Conservation (phyloP, 2,888 invertebrate species). For the Pogonocherus hispidulus region DNA sequence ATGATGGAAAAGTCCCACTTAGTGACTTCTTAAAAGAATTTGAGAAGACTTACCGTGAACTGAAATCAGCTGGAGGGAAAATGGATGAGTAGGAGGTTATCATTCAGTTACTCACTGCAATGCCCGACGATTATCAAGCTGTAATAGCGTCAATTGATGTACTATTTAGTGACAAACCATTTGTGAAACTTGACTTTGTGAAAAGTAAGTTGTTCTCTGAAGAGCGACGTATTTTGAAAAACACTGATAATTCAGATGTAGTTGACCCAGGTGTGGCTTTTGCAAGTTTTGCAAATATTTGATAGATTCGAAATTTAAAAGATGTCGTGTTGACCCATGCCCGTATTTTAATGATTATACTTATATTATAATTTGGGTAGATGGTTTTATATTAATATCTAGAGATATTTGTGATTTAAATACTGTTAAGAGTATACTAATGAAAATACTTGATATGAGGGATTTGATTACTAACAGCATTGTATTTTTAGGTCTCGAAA, state of each 20-base stretch:
- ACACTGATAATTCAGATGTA: no score
- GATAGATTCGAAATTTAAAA: background rate
- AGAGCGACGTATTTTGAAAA: no score
- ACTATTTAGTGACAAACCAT: conserved; percentile 14
- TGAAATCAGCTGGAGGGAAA: background rate
- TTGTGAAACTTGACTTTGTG: background rate
- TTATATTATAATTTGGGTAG: background rate
- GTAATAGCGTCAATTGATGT: conserved; percentile 23
- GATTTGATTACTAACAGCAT: background rate
- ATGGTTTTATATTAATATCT: background rate
- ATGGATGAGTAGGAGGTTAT: conserved; percentile 24
- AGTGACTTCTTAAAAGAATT: background rate
- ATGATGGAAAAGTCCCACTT: background rate
- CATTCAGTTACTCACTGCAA: conserved; percentile 16
- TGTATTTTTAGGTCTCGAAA: background rate
- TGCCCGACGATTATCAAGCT: conserved; percentile 20
- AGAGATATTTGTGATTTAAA: background rate
- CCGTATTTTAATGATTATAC: background rate
- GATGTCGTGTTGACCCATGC: background rate
- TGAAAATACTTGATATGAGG: background rate
- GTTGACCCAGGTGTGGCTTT: no score
- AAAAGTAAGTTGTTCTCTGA: no score
- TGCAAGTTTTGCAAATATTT: background rate
- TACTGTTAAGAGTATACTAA: background rate
- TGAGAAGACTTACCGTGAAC: background rate